These are phyloP conservation scores for Plecturocebus donacophilus DNA, from an alignment of 2,113 vertebrate genomes.

Conservation along the genomic window DNA sequence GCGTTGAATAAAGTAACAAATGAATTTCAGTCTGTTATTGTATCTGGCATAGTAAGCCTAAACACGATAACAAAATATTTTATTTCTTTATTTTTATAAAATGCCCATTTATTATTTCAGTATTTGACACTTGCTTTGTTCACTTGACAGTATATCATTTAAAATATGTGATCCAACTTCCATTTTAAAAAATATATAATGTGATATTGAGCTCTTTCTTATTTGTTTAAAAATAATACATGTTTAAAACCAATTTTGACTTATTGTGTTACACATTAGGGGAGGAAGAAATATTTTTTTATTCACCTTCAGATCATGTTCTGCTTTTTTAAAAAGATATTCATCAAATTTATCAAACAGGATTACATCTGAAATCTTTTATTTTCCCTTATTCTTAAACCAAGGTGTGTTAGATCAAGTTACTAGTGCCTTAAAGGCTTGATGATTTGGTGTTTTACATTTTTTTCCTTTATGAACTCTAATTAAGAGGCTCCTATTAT, in stretches of 20 bases:
- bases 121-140: not conserved
- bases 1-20: slow-evolving; percentile 1
- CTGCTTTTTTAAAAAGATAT: not conserved
- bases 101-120: not conserved
- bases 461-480: not conserved
- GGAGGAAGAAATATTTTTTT: not conserved
- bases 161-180: not conserved
- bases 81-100: not conserved
- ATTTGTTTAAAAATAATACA: not conserved
- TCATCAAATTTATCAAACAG: not conserved
- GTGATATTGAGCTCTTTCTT: not conserved
- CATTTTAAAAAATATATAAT: not conserved
- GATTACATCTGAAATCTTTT: not conserved
- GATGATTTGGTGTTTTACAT: not conserved
- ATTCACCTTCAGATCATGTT: not conserved
- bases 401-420: not conserved
- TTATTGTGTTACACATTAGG: not conserved
- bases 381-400: not conserved
- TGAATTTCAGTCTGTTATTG: not conserved
- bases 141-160: not conserved
- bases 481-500: not conserved
- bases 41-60: not conserved
- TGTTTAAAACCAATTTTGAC: not conserved
- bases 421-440: not conserved
- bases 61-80: not conserved